Evolutionary conservation across 2,888 invertebrate species (phyloP), one percentile per base, ranked within the genome.

Genomic region (Zygaena filipendulae): DNA sequence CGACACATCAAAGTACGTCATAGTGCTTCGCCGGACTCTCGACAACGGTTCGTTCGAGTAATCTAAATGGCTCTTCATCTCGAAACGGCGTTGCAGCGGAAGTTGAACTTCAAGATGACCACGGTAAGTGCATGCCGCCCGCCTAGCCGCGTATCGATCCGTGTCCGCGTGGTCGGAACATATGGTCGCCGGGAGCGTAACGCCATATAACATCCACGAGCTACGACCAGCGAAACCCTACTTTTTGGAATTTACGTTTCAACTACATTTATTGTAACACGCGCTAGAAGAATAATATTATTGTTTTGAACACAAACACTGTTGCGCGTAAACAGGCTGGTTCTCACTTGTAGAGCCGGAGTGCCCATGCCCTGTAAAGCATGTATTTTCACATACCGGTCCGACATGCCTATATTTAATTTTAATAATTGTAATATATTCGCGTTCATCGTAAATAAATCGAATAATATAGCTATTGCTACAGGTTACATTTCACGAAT

Each of bases 101-200:
- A 77, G 69, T 59, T 79, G 44, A 77, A 74, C 67, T 79, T 75
- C 75, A 77, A 77, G 67, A 70, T 79, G 72, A 75, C 67, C 60
- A 71, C 75, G 79, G 79, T 79, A 59, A 77, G 79, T 79, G 16
- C 16, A 16, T 59, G 55, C 58, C 54, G 56, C 49, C 59, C 52
- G 59, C 55, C 55, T 52, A 43, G 32, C 25, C 43, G 51, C 50
- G 42, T 70, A 77, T 74, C 77, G 75, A 77, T 75, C 71, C 59
- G 36, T 29, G 43, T 43, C 67, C 71, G 58, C 72, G 64, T 72
- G 72, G 60, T 59, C 55, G 40, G 51, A 74, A 70, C 79, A 75
- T 75, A 75, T 79, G 79, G 59, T 69, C 45, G 55, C 43, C 36
- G 46, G n/a, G n/a, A n/a, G n/a, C n/a, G n/a, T n/a, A n/a, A n/a